Evolutionary conservation across 2,113 vertebrate genomes (phyloP), one percentile per base, ranked within the genome.

Genomic region (Apeltes quadracus): DNA sequence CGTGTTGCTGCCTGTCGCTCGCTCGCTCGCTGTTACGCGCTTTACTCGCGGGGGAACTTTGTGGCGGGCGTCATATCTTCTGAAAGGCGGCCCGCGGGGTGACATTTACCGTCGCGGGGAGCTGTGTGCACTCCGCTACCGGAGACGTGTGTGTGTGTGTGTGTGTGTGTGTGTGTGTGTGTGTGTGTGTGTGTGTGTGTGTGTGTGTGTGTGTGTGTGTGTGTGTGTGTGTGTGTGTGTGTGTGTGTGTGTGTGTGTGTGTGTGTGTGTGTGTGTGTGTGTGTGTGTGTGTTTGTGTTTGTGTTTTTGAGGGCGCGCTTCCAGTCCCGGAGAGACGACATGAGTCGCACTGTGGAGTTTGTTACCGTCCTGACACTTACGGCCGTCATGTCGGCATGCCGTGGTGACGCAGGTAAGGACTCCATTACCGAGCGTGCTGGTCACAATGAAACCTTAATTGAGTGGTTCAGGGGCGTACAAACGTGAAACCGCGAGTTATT

Each of bases 361-460:
- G 3, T 13, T 0, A 0, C 18, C 1, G 22, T 38, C 9, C 6
- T 83, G 0, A 1, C 7, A 0, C 57, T 1, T 15, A 1, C 11
- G 20, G 16, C 16, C 18, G 2, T 54, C 14, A 0, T 23, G 0
- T 6, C 10, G 46, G 1, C 7, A 0, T 0, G 9, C 4, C 16
- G 12, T 0, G 57, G 61, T 20, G 0, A 22, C 5, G 44, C 74
- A 78, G 86, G 83, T 85, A 80, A 80, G 16, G 0, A n/a, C 12
- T 11, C 32, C 7, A 2, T 23, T 10, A 7, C 27, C 12, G 10
- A 1, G 0, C 0, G 3, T 7, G 34, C 5, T 1, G 1, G 10
- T 29, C 5, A 0, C 7, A 27, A 5, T 51, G 0, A 39, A 0
- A 5, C 0, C 18, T n/a, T 23, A 22, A 23, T 7, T 4, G 29